These are phyloP conservation scores for Cebus imitator DNA, from an alignment of 2,113 vertebrate genomes.

Conservation along the genomic window DNA sequence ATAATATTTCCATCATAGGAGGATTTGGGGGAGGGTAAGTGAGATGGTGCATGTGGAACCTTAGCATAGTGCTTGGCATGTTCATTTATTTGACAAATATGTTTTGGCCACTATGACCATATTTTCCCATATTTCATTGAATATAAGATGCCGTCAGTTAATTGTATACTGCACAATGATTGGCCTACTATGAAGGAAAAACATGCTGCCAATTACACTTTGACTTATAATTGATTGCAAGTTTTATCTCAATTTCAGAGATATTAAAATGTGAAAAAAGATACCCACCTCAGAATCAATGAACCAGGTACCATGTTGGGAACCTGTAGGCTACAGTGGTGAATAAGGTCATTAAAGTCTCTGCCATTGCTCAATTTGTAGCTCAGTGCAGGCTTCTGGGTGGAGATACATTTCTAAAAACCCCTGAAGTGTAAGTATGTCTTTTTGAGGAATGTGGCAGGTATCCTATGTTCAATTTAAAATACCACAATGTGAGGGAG, in stretches of 20 bases:
- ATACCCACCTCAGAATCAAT: neutral
- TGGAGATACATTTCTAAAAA: neutral
- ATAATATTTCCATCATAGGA: neutral
- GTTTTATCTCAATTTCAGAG: neutral
- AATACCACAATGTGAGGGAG: neutral
- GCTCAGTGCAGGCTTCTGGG: neutral
- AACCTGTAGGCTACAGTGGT: neutral
- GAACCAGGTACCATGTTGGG: fast-evolving
- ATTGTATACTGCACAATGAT: neutral
- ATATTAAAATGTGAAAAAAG: neutral
- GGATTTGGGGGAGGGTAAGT: neutral
- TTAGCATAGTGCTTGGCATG: neutral
- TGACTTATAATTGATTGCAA: neutral
- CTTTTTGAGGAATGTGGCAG: neutral
- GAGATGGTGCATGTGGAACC: neutral
- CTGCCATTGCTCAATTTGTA: neutral
- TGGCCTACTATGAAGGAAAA: neutral
- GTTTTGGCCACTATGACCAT: neutral
- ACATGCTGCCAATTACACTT: neutral
- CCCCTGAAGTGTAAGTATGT: neutral
- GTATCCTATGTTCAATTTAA: neutral
- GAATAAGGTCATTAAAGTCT: neutral
- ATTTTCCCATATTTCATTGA: neutral
- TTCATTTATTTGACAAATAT: neutral
- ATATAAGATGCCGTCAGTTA: neutral